Evolutionary conservation across 2,113 vertebrate genomes (phyloP).

Genomic region (Podarcis muralis): DNA sequence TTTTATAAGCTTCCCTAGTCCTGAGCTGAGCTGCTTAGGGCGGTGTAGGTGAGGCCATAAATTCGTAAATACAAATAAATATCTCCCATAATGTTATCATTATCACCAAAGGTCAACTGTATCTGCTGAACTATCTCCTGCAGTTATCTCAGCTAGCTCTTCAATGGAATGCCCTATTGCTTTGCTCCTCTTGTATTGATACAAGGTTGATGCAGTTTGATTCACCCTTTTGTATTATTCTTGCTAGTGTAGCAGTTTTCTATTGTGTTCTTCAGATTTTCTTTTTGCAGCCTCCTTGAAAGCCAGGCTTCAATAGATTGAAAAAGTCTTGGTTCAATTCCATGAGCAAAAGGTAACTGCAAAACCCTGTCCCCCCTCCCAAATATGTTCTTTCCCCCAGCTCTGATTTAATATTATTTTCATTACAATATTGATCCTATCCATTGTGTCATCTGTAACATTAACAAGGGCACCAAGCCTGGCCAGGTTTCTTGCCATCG

Average conservation of each 20-base stretch:
- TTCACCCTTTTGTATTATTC: not conserved
- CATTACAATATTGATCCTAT: not conserved
- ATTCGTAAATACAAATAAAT: not conserved
- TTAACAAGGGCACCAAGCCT: not conserved
- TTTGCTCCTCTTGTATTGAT: not conserved
- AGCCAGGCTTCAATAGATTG: not conserved
- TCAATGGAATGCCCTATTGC: not conserved
- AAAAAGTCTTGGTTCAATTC: not conserved
- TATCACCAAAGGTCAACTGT: not conserved
- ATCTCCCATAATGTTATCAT: not conserved
- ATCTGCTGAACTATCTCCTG: slow-evolving; percentile 4
- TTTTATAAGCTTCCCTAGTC: not conserved
- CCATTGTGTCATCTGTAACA: not conserved
- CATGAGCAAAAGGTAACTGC: not conserved
- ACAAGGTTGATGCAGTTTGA: not conserved
- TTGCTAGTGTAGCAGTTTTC: not conserved
- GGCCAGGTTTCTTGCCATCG: not conserved
- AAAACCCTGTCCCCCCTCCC: no score
- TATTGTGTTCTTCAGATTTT: not conserved
- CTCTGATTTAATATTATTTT: not conserved
- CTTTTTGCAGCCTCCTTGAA: not conserved
- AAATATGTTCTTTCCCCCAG: not conserved
- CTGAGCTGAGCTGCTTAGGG: not conserved
- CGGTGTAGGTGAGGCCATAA: not conserved
- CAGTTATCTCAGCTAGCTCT: not conserved